These are phyloP conservation scores for Achroia grisella DNA, from an alignment of 1,140 invertebrate species.

Conservation along the genomic window DNA sequence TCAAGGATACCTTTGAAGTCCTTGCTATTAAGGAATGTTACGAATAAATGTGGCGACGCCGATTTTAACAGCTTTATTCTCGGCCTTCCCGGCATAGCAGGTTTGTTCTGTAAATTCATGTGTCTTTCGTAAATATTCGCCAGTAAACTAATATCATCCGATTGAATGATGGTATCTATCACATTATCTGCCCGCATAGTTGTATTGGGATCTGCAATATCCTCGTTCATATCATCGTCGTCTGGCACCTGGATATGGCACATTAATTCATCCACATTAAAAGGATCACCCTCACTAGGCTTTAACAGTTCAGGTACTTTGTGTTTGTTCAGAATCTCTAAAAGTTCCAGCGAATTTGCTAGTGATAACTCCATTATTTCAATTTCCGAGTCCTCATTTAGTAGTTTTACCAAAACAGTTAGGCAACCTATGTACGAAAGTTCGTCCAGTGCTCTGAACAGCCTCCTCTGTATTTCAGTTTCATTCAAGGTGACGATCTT, in stretches of 20 bases:
- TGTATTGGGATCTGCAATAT: slow-evolving; percentile 8
- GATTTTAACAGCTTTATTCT: slow-evolving; percentile 36
- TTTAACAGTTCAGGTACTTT: slow-evolving; percentile 61
- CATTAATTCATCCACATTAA: slow-evolving; percentile 34
- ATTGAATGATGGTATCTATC: slow-evolving; percentile 56
- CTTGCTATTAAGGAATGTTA: slow-evolving; percentile 34
- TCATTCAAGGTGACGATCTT: slow-evolving; percentile 84
- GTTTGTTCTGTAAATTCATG: slow-evolving; percentile 32
- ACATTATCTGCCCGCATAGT: slow-evolving; percentile 36
- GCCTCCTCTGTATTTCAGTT: slow-evolving; percentile 77
- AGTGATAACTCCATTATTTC: slow-evolving; percentile 79
- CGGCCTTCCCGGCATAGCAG: slow-evolving; percentile 13
- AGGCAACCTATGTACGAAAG: slow-evolving; percentile 79
- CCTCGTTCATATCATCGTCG: slow-evolving; percentile 9
- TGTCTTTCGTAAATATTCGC: slow-evolving; percentile 53
- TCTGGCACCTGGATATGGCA: slow-evolving; percentile 26
- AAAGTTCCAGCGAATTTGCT: slow-evolving; percentile 74
- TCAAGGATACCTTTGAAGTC: slow-evolving; percentile 54
- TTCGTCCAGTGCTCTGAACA: slow-evolving; percentile 79
- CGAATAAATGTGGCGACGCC: slow-evolving; percentile 48
- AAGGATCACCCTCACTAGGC: slow-evolving; percentile 29
- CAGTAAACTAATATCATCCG: slow-evolving; percentile 52
- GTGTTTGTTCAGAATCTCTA: slow-evolving; percentile 75
- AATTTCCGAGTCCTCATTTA: slow-evolving; percentile 82
- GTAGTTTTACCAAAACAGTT: slow-evolving; percentile 77